Evolutionary conservation across 2,113 vertebrate genomes (phyloP).

Genomic region (Peucedramus taeniatus): DNA sequence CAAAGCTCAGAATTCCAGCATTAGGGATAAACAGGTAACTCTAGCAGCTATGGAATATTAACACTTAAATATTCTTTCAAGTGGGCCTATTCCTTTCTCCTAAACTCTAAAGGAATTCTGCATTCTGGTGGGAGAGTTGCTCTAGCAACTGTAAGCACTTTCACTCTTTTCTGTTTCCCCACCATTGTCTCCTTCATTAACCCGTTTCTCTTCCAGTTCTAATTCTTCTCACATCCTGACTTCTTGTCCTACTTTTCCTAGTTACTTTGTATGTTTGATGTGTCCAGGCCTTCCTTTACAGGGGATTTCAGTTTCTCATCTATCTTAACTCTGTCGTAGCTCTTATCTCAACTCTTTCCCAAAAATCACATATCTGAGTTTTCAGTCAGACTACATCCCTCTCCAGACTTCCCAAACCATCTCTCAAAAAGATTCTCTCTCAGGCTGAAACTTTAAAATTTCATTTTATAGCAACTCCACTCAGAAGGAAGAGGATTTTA

Average conservation of each 20-base stretch:
- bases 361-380: not conserved
- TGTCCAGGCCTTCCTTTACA: not conserved
- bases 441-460: not conserved
- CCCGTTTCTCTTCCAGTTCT: not conserved
- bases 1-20: not conserved
- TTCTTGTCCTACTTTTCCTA: conserved; percentile 7
- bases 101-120: not conserved
- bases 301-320: not conserved
- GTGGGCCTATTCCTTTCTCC: not conserved
- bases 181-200: not conserved
- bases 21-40: not conserved
- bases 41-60: not conserved
- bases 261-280: not conserved
- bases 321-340: not conserved
- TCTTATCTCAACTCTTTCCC: not conserved
- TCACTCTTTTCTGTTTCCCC: not conserved
- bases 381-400: not conserved
- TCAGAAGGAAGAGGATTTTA: not conserved
- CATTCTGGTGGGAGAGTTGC: not conserved
- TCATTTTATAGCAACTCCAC: not conserved
- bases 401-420: not conserved
- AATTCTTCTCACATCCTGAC: conserved; percentile 10
- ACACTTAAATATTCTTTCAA: not conserved
- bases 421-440: not conserved
- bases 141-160: conserved; percentile 4